These are phyloP conservation scores for Pimephales promelas DNA, from an alignment of 2,113 vertebrate genomes.

Conservation along the genomic window DNA sequence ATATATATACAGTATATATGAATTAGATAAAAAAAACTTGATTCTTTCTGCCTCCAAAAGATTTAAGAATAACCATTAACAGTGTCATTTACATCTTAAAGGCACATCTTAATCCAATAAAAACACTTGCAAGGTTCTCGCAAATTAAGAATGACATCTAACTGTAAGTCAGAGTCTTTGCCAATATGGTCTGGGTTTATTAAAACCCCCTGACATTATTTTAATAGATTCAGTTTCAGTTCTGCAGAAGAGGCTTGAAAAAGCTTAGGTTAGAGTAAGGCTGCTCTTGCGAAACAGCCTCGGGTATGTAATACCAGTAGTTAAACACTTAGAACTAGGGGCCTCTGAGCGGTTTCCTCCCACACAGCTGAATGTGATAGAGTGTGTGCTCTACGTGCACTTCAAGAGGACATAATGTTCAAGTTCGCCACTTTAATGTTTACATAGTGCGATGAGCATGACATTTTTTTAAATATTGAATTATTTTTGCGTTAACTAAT, in stretches of 20 bases:
- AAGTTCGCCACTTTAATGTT: slow-evolving; percentile 17
- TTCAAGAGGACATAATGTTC: slow-evolving; percentile 24
- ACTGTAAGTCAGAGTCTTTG: neutral
- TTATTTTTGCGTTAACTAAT: neutral
- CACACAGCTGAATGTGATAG: slow-evolving; percentile 31
- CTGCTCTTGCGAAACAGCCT: slow-evolving; percentile 26
- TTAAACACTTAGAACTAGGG: slow-evolving; percentile 34
- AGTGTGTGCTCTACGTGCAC: slow-evolving; percentile 12
- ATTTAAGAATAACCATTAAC: neutral
- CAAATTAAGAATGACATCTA: slow-evolving; percentile 24
- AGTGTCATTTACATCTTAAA: neutral
- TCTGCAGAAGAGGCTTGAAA: slow-evolving; percentile 7
- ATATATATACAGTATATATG: too few species aligned
- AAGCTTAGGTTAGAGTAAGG: slow-evolving; percentile 17
- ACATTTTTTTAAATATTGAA: neutral
- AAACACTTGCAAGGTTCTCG: neutral
- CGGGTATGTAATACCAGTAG: slow-evolving; percentile 31
- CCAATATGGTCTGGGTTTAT: slow-evolving; percentile 26
- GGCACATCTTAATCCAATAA: slow-evolving; percentile 11
- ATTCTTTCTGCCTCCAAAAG: neutral
- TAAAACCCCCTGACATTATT: slow-evolving; percentile 30
- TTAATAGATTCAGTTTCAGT: slow-evolving; percentile 27
- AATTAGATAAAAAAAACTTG: neutral
- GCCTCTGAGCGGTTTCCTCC: slow-evolving; percentile 27
- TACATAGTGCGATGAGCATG: neutral